phyloP scores from a whole-genome alignment of 2,888 invertebrate genomes.

The Plusia festucae region DNA sequence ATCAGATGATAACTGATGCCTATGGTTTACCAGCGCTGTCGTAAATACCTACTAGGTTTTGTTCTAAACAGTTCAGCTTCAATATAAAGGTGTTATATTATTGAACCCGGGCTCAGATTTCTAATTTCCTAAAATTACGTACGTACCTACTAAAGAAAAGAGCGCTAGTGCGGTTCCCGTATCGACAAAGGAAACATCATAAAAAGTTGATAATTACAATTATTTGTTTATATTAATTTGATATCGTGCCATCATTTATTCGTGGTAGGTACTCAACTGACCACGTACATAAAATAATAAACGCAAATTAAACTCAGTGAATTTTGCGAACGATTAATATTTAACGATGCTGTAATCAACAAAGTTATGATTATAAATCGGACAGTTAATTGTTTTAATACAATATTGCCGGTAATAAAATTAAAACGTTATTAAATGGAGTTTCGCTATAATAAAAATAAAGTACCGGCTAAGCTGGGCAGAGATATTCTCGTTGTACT shows the following conservation, averaged over 20 bases:
- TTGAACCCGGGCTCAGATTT: too few relatives aligned
- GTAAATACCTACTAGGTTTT: too few relatives aligned
- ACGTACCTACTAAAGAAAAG: too few relatives aligned
- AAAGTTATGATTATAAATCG: constrained; percentile 60
- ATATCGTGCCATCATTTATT: background rate
- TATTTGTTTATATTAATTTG: too few relatives aligned
- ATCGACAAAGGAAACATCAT: too few relatives aligned
- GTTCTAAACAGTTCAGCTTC: too few relatives aligned
- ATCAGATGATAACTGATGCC: too few relatives aligned
- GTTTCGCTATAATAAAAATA: constrained; percentile 52
- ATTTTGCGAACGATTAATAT: constrained; percentile 50
- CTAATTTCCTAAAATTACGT: too few relatives aligned
- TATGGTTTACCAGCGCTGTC: too few relatives aligned
- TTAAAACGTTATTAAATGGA: constrained; percentile 60
- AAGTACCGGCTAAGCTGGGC: constrained; percentile 37
- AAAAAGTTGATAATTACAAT: too few relatives aligned
- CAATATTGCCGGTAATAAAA: constrained; percentile 63
- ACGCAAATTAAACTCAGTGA: constrained; percentile 44
- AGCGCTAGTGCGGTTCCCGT: too few relatives aligned
- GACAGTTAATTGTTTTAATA: constrained; percentile 57
- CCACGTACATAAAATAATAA: constrained; percentile 48
- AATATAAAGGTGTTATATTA: too few relatives aligned
- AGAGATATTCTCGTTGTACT: constrained; percentile 35
- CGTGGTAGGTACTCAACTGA: constrained; percentile 7
- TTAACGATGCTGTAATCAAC: constrained; percentile 55